These are phyloP conservation scores for Olivierus martensii DNA, from an alignment of 1,140 invertebrate genomes.

Conservation along the genomic window DNA sequence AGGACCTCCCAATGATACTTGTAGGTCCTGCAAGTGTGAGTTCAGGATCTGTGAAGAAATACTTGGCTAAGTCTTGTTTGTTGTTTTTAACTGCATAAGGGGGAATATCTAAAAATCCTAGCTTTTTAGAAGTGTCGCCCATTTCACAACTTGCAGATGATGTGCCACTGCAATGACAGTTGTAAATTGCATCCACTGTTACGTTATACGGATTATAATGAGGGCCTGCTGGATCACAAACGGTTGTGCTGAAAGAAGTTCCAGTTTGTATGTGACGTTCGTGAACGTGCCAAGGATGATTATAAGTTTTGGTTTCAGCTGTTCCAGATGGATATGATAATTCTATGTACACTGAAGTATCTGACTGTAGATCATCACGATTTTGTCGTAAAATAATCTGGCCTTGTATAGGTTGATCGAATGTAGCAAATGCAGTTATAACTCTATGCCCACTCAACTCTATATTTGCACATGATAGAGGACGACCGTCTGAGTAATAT, in stretches of 20 bases:
- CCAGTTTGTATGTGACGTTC: conserved; percentile 38
- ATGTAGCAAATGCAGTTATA: conserved; percentile 33
- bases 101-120: conserved; percentile 65
- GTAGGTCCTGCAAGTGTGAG: conserved; percentile 64
- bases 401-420: conserved; percentile 73
- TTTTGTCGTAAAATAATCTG: conserved; percentile 68
- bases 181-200: conserved; percentile 19
- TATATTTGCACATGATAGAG: conserved; percentile 39
- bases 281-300: conserved; percentile 54
- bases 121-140: conserved; percentile 69
- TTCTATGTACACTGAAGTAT: conserved; percentile 47
- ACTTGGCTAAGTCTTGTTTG: conserved; percentile 15
- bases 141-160: conserved; percentile 79
- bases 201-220: conserved; percentile 70
- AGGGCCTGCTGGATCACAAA: conserved; percentile 57
- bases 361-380: conserved; percentile 55
- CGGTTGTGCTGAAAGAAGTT: conserved; percentile 30
- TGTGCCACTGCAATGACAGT: conserved; percentile 22
- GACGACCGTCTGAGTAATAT: conserved; percentile 33
- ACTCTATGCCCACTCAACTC: conserved; percentile 22
- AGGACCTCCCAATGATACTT: conserved; percentile 61
- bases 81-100: conserved; percentile 15
- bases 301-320: conserved; percentile 34
- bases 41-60: conserved; percentile 54
- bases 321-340: conserved; percentile 33